Percentiles rank a stretch among this genome's conserved stretches.
Conservation (phyloP, 2,888 invertebrate species). For the Copidosoma aretas region DNA sequence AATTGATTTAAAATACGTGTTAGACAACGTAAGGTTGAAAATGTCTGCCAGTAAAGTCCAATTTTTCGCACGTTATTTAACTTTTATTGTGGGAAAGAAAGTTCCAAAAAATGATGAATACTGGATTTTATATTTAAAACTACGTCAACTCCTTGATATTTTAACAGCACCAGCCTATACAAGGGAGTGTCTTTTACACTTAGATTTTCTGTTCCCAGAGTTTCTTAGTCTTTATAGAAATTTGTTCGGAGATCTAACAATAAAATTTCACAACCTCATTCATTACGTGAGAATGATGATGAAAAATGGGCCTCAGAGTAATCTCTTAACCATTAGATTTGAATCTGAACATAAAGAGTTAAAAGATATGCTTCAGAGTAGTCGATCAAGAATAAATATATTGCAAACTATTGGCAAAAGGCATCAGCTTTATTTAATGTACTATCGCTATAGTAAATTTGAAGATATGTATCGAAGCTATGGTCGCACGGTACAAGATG, state of each 20-base stretch:
- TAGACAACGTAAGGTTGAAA: too few relatives aligned
- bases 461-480: slow-evolving; percentile 9
- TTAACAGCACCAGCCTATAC: slow-evolving; percentile 27
- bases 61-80: too few relatives aligned
- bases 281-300: too few relatives aligned
- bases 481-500: slow-evolving; percentile 8
- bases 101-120: slow-evolving; percentile 7
- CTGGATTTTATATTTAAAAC: slow-evolving; percentile 31
- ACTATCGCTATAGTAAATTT: slow-evolving; percentile 10
- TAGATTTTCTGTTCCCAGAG: slow-evolving; percentile 25
- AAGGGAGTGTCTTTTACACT: slow-evolving; percentile 15
- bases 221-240: slow-evolving; percentile 4
- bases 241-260: too few relatives aligned
- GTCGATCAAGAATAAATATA: slow-evolving; percentile 23
- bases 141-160: slow-evolving; percentile 32
- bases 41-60: too few relatives aligned
- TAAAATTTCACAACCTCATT: too few relatives aligned
- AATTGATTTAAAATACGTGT: too few relatives aligned
- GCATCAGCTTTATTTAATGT: slow-evolving; percentile 20
- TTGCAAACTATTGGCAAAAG: slow-evolving; percentile 25
- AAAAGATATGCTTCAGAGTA: not conserved
- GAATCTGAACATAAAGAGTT: too few relatives aligned
- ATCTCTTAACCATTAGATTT: too few relatives aligned
- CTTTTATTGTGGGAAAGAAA: slow-evolving; percentile 20
- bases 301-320: too few relatives aligned